Evolutionary conservation across 2,797 vertebrate species (phyloP), one percentile per base, ranked within the genome.

Genomic region (Selene dorsalis): DNA sequence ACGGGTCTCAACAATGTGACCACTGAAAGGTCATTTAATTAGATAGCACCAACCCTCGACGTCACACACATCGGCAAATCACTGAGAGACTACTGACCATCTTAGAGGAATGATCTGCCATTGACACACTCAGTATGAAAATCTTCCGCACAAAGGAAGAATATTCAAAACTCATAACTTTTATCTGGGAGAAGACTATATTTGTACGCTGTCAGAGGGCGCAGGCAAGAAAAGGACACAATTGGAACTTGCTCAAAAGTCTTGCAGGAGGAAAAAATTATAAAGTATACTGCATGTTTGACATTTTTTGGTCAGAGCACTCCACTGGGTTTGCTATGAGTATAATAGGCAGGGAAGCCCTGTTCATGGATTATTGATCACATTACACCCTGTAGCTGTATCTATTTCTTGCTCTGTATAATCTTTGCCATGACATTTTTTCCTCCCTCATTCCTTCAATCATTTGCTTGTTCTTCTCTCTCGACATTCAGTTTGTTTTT

Each of bases 401-500:
- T 66, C 60, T 41, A 26, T 73, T 58, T 62, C 50, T 83, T 56
- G 17, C 60, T 60, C 68, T 86, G 71, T 20, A 61, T 67, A 75
- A 50, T 50, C 30, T 28, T 50, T 71, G 48, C 58, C 60, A 50
- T 55, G 52, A 60, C 68, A 64, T 24, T 63, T 52, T 35, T 26
- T 16, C 30, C 17, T 11, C 16, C 26, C 6, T 47, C 47, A 59
- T 57, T 50, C 50, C 50, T 86, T 84, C 65, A 79, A 70, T 84
- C 76, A 47, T 58, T 77, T 83, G 85, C 86, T 77, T 43, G n/a
- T 67, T 58, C 74, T 28, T 50, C 70, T 74, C 69, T 28, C 38
- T 76, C 55, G 63, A 70, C 63, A 77, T 79, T 73, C 78, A 57
- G 57, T 79, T 84, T 91, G 80, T 87, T 91, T 88, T 84, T 68